These are phyloP conservation scores for Crocidura indochinensis DNA, from an alignment of 2,797 vertebrate species.

Conservation along the genomic window DNA sequence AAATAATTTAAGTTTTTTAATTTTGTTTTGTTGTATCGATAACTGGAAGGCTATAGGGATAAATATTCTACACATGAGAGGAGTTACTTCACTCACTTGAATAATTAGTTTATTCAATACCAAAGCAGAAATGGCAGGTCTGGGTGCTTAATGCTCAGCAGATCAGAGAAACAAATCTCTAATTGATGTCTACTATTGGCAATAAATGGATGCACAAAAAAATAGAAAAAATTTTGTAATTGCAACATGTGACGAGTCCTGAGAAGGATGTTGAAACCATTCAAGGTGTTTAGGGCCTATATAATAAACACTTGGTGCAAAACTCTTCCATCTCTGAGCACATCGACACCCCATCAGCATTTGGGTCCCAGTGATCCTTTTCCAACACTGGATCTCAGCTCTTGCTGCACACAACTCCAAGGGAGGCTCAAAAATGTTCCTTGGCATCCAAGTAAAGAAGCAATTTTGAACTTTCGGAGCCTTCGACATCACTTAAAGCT, in stretches of 20 bases:
- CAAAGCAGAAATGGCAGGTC: background rate
- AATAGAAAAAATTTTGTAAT: background rate
- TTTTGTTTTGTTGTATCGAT: constrained; percentile 24
- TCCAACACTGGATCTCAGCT: background rate
- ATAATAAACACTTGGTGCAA: no score
- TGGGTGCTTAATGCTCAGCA: background rate
- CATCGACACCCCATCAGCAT: background rate
- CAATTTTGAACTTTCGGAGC: constrained; percentile 76
- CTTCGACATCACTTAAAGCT: constrained; percentile 73
- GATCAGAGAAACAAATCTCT: background rate
- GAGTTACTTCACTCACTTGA: background rate
- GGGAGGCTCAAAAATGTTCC: background rate
- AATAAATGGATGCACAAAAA: background rate
- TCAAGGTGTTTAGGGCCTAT: no score
- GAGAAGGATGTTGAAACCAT: constrained; percentile 1
- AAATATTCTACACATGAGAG: background rate
- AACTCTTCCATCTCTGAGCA: background rate
- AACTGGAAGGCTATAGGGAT: background rate
- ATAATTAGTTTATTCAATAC: background rate
- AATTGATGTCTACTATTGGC: background rate
- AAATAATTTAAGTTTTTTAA: constrained; percentile 26
- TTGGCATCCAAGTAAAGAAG: constrained; percentile 51
- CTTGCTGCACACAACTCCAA: background rate
- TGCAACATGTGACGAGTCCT: constrained; percentile 10
- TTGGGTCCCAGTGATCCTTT: background rate